Base-by-base conservation (phyloP, 2,797 vertebrate species). In the Phoebastria nigripes region DNA sequence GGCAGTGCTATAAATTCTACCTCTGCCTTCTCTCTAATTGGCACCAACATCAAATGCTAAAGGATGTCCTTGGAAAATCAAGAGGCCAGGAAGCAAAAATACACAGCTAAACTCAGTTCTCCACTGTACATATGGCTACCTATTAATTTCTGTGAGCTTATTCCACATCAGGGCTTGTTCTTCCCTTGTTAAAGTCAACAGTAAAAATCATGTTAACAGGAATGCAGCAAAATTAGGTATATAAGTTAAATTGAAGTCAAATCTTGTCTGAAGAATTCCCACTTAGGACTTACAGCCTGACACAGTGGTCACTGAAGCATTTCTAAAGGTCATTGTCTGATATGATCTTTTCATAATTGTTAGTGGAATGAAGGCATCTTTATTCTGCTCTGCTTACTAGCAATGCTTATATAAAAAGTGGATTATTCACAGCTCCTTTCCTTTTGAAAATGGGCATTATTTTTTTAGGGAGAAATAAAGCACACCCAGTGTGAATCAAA, bases 301-400 rank as follows among this genome's bases (percentile, higher is more conserved):
- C 89, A 87, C 58, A 46, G 85, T 81, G 82, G 58, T 86, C 82
- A 94, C 76, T 92, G 93, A 91, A 94, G 90, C 94, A 62, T 95
- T 94, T 90, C 76, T 90, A 69, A 96, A 96, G 93, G 76, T 94
- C 85, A 77, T 83, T 95, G 89, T 94, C 87, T 92, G 90, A 89
- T 93, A 96, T 62, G 82, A 94, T 97, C 94, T 96, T 96, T 96
- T 90, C 93, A 84, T 94, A 96, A 95, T 86, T 96, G 76, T 92
- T 93, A 91, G 87, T 85, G 72, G 78, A 95, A 96, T 89, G 90
- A 95, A 89, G 79, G 92, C 82, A 94, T 93, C 87, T 93, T 96
- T 96, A 96, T 96, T 97, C 93, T 96, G 92, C 93, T 93, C 93
- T 87, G 94, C 84, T 96, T 92, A 92, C 86, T 95, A 67, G 65